Evolutionary conservation across 1,140 invertebrate species (phyloP), one percentile per base, ranked within the genome.

Genomic region (Leptonema lineaticorne): DNA sequence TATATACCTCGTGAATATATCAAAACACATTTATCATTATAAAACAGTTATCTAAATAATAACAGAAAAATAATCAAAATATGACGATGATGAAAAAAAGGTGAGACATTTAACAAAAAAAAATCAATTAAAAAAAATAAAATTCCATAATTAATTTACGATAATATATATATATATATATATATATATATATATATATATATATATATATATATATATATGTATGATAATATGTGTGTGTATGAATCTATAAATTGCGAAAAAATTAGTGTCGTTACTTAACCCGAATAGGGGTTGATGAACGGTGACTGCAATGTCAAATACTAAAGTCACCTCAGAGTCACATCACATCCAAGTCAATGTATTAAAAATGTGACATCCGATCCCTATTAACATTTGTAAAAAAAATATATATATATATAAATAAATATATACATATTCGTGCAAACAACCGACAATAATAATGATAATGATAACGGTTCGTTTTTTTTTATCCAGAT

Each of bases 281-380:
- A 64, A 64, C 62, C 62, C 62, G 29, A 30, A 50, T 50, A 20
- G 62, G 62, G 62, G 62, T 64, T 64, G 62, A 29, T 26, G 62
- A 64, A 64, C 62, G 62, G 62, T 64, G 62, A 64, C 62, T 41
- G 37, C 62, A 64, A 64, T 45, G 62, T 64, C 62, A 64, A 64
- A 22, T 45, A 46, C 62, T 64, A 64, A 64, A 45, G 62, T 64
- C 62, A 64, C 62, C 62, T 64, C 62, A 22, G 37, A 64, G 62
- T 28, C 37, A n/a, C n/a, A n/a, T 62, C 37, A 26, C 50, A 27
- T 41, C 59, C 26, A 46, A 64, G 62, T 64, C 62, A 64, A 64
- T 50, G 62, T 18, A 64, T 64, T 64, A 64, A 64, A 64, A 64
- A 64, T 50, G 62, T 50, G 62, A 64, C 62, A 64, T 45, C 33